Evolutionary conservation across 64 coral and sea anemone genomes (phyloP).

Genomic region (Anthopleura sola): DNA sequence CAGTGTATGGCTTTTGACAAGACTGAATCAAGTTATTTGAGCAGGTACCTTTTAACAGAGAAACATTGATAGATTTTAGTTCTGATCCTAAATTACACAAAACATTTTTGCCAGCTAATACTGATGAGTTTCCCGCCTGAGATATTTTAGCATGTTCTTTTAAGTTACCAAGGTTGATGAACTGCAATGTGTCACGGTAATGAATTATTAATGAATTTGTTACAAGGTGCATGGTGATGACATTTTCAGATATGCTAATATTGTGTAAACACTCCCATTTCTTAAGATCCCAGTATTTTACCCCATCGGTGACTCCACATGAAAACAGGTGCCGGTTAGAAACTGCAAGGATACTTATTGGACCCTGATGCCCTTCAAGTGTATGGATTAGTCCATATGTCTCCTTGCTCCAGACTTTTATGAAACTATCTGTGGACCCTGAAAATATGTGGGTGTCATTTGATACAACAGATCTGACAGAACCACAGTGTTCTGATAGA

Average conservation of each 20-base stretch:
- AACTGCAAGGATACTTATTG: conserved; percentile 63
- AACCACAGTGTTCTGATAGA: conserved; percentile 76
- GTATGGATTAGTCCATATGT: conserved; percentile 58
- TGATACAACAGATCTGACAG: conserved; percentile 54
- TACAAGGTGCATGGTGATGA: conserved; percentile 51
- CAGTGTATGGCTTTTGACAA: neutral
- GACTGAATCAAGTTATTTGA: neutral
- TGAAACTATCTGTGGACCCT: conserved; percentile 56
- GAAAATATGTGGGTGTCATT: conserved; percentile 75
- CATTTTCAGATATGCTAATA: conserved; percentile 31
- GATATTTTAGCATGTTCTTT: conserved; percentile 67
- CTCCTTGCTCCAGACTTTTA: conserved; percentile 74
- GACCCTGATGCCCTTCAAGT: conserved; percentile 43
- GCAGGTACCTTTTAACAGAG: neutral
- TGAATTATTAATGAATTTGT: conserved; percentile 28
- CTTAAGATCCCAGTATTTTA: conserved; percentile 84
- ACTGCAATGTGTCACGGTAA: conserved; percentile 30
- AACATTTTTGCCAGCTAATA: neutral
- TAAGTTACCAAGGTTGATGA: conserved; percentile 84
- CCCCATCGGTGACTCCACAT: conserved; percentile 50
- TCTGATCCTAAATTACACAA: neutral
- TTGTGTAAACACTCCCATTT: conserved; percentile 61
- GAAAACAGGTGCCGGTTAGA: conserved; percentile 85
- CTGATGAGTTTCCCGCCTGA: conserved; percentile 6
- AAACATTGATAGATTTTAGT: neutral